Conservation (phyloP, 2,888 invertebrate species). For the Rutpela maculata region DNA sequence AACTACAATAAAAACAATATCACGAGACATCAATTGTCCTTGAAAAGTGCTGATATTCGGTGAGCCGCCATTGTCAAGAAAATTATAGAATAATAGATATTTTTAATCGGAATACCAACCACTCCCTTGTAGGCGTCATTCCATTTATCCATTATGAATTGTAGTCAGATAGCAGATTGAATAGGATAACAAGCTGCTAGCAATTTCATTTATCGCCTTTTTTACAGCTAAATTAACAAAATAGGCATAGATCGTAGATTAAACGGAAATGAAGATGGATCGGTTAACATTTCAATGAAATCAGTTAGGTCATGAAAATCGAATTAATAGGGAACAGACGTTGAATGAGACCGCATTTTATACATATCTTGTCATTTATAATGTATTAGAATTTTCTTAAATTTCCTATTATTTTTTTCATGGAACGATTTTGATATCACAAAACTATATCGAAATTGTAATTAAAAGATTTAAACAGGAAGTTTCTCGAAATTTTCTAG, state of each 20-base stretch:
- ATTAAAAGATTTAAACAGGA: too few relatives aligned
- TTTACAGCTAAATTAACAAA: conserved; percentile 40
- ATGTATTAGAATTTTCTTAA: neutral
- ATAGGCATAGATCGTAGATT: conserved; percentile 35
- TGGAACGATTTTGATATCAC: too few relatives aligned
- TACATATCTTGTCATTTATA: neutral
- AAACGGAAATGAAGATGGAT: conserved; percentile 45
- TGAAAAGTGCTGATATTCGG: neutral
- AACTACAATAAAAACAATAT: too few relatives aligned
- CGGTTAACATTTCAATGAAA: conserved; percentile 18
- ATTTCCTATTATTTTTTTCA: neutral
- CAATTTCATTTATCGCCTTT: conserved; percentile 41
- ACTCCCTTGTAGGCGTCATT: conserved; percentile 28
- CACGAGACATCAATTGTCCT: too few relatives aligned
- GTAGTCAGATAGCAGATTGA: conserved; percentile 32
- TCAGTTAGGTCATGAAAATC: conserved; percentile 8
- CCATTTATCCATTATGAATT: conserved; percentile 36
- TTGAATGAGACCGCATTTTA: neutral
- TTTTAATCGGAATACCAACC: neutral
- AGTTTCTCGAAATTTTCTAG: too few relatives aligned
- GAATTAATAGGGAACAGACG: neutral
- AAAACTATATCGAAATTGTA: too few relatives aligned
- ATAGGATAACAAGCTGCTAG: conserved; percentile 39
- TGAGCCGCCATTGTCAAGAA: neutral
- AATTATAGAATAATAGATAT: conserved; percentile 17